These are phyloP conservation scores for Seira ritae DNA, from an alignment of 2,888 invertebrate genomes.

Conservation along the genomic window DNA sequence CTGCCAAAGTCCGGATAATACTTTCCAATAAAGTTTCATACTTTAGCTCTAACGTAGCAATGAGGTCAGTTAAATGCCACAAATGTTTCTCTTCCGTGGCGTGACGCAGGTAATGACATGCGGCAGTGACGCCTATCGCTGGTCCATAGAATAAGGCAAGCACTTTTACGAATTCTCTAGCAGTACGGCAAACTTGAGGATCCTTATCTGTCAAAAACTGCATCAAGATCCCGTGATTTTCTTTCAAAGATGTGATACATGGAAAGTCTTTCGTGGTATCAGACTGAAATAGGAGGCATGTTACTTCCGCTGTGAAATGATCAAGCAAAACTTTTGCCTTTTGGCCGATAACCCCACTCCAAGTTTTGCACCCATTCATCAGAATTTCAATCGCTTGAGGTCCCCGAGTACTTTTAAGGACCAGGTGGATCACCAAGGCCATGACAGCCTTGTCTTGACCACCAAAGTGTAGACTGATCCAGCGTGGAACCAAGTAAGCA, in stretches of 20 bases:
- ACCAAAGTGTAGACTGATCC: conserved; percentile 69
- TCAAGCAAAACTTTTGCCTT: conserved; percentile 66
- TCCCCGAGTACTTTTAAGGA: conserved; percentile 71
- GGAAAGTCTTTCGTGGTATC: conserved; percentile 69
- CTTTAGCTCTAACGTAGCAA: conserved; percentile 66
- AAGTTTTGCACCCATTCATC: conserved; percentile 66
- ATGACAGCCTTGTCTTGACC: conserved; percentile 63
- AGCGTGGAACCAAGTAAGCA: conserved; percentile 63
- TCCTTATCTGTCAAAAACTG: conserved; percentile 67
- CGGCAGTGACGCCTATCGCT: conserved; percentile 65
- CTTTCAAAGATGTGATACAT: conserved; percentile 65
- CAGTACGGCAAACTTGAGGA: conserved; percentile 58
- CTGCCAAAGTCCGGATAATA: conserved; percentile 57
- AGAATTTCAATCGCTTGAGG: conserved; percentile 67
- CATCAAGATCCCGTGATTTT: conserved; percentile 58
- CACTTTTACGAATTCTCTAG: conserved; percentile 67
- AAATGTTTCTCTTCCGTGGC: conserved; percentile 65
- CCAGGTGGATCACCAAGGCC: conserved; percentile 71
- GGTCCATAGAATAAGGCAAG: conserved; percentile 67
- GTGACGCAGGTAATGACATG: conserved; percentile 63
- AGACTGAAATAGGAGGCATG: conserved; percentile 63
- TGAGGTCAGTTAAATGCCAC: conserved; percentile 67
- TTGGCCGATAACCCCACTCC: conserved; percentile 47
- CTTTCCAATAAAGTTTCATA: conserved; percentile 65
- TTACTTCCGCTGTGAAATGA: conserved; percentile 66